Evolutionary conservation across 2,797 vertebrate species (phyloP).

Genomic region (Chelon labrosus): DNA sequence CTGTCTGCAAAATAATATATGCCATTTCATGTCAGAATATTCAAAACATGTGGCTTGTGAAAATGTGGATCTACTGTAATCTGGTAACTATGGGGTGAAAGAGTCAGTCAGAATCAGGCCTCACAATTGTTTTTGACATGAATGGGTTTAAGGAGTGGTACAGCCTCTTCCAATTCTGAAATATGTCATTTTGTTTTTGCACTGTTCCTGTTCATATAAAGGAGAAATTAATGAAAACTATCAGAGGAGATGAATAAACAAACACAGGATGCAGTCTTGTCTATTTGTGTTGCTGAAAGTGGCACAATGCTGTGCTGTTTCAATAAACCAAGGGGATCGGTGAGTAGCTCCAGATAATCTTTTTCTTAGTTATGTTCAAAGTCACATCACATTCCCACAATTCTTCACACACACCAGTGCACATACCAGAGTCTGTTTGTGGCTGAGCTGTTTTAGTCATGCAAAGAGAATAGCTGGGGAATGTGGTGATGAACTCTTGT

Average conservation of each 20-base stretch:
- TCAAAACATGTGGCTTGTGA: no score
- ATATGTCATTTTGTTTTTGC: no score
- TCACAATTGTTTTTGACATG: no score
- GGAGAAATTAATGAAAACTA: not conserved
- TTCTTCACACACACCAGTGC: constrained; percentile 13
- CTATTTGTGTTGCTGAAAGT: not conserved
- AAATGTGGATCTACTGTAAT: no score
- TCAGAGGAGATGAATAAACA: not conserved
- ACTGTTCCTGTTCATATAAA: not conserved
- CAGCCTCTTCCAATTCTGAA: no score
- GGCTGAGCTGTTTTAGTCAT: constrained; percentile 12
- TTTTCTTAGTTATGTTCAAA: constrained; percentile 14
- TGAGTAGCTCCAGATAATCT: not conserved
- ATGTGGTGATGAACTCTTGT: constrained; percentile 38
- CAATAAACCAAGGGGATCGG: not conserved
- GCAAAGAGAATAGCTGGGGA: constrained; percentile 13
- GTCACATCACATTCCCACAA: constrained; percentile 18
- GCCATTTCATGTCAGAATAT: no score
- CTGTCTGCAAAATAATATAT: no score
- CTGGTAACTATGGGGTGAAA: no score
- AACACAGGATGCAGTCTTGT: constrained; percentile 1
- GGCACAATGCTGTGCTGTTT: not conserved
- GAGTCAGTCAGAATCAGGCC: no score
- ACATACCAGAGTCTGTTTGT: not conserved
- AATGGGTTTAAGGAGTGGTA: no score